phyloP scores from a whole-genome alignment of 2,113 vertebrate genomes.

The Vireo altiloquus region DNA sequence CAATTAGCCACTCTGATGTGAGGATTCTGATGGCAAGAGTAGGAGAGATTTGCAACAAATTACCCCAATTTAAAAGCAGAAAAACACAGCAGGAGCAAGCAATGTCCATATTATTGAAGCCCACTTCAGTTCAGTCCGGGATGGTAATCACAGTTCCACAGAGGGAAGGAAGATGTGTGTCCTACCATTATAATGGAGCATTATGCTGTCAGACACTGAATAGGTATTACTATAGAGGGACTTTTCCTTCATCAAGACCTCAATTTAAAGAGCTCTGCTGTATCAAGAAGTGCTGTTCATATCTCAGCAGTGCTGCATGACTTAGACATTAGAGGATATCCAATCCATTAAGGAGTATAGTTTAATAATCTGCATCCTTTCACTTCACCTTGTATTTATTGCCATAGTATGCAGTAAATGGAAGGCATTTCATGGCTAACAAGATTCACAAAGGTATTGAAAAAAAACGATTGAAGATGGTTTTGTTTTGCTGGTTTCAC shows the following conservation, averaged over 20 bases:
- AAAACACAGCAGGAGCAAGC: background rate
- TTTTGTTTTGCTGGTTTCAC: constrained; percentile 47
- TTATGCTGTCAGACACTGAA: constrained; percentile 8
- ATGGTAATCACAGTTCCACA: background rate
- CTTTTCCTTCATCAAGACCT: constrained; percentile 13
- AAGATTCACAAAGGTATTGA: constrained; percentile 10
- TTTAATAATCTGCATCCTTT: constrained; percentile 44
- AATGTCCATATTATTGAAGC: constrained; percentile 12
- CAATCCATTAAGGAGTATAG: constrained; percentile 32
- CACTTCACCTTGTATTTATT: constrained; percentile 41
- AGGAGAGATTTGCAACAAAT: constrained; percentile 7
- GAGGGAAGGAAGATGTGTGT: constrained; percentile 28
- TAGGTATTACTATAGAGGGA: background rate
- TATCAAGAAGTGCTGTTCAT: background rate
- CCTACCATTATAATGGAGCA: background rate
- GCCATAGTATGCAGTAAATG: constrained; percentile 27
- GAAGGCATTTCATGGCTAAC: constrained; percentile 6
- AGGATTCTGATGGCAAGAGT: background rate
- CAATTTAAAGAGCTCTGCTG: constrained; percentile 7
- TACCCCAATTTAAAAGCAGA: constrained; percentile 2
- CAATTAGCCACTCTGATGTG: background rate
- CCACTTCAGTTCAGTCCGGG: background rate
- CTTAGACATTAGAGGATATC: constrained; percentile 21
- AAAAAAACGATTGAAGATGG: background rate
- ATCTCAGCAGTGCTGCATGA: background rate